These are phyloP conservation scores for Avahi laniger DNA, from an alignment of 2,797 vertebrate genomes.

Conservation along the genomic window DNA sequence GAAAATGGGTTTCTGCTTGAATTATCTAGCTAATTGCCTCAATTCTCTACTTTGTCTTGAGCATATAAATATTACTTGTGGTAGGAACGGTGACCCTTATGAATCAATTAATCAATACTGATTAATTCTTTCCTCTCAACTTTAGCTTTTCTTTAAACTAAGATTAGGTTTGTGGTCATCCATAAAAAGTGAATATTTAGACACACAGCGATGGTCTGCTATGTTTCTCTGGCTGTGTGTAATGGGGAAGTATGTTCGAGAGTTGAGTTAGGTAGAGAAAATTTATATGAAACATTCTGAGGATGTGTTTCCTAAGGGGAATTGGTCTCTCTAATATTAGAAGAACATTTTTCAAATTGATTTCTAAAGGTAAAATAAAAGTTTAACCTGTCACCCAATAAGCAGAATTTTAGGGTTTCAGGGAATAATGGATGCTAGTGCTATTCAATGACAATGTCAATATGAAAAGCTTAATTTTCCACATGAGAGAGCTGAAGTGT, in stretches of 20 bases:
- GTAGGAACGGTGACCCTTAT: background rate
- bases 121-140: constrained; percentile 28
- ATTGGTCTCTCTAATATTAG: background rate
- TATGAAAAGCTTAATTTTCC: background rate
- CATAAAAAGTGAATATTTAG: background rate
- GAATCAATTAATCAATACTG: constrained; percentile 48
- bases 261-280: background rate
- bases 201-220: background rate
- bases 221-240: background rate
- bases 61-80: background rate
- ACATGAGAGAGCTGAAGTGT: background rate
- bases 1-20: constrained; percentile 27
- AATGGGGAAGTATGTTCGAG: background rate
- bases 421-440: background rate
- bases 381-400: background rate
- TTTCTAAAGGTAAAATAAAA: background rate
- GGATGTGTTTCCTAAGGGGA: background rate
- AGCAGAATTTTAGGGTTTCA: background rate
- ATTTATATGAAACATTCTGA: background rate
- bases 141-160: background rate
- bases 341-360: background rate
- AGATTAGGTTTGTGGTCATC: background rate
- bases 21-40: constrained; percentile 27
- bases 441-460: background rate
- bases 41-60: constrained; percentile 22